Percentiles rank a stretch among this genome's conserved stretches.
Evolutionary conservation across 1,140 invertebrate species (phyloP).

Genomic region (Pachypeltis micranthus): DNA sequence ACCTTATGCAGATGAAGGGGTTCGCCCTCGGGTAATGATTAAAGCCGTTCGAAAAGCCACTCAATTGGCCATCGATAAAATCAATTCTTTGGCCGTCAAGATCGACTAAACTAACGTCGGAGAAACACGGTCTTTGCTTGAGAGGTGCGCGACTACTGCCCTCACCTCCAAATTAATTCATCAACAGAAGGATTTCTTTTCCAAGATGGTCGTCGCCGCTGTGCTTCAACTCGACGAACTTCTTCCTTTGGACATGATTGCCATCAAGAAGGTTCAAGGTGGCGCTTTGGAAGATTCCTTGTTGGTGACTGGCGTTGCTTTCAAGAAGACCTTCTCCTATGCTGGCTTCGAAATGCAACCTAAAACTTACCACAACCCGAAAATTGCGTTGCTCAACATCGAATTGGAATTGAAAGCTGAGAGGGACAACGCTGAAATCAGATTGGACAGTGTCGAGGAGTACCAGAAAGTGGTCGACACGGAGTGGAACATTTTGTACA

Average conservation of each 20-base stretch:
- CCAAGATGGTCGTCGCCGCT: slow-evolving; percentile 94
- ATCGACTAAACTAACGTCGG: slow-evolving; percentile 46
- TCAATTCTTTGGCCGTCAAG: slow-evolving; percentile 74
- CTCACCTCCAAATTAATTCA: slow-evolving; percentile 94
- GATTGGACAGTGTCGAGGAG: slow-evolving; percentile 86
- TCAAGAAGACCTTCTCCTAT: slow-evolving; percentile 99
- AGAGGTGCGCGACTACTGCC: slow-evolving; percentile 92
- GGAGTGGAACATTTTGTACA: slow-evolving; percentile 98
- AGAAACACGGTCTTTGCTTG: slow-evolving; percentile 62
- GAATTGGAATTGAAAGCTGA: slow-evolving; percentile 97
- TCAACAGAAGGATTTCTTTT: slow-evolving; percentile 91
- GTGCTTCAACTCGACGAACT: slow-evolving; percentile 87
- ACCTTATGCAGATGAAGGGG: slow-evolving; percentile 90
- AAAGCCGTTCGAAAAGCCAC: slow-evolving; percentile 72
- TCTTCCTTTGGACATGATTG: slow-evolving; percentile 96
- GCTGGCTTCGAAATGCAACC: slow-evolving; percentile 99
- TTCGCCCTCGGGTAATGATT: slow-evolving; percentile 89
- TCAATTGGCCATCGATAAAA: slow-evolving; percentile 67
- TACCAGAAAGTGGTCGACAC: slow-evolving; percentile 97
- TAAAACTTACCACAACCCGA: slow-evolving; percentile 81
- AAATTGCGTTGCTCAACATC: slow-evolving; percentile 95
- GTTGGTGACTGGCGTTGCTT: slow-evolving; percentile 88
- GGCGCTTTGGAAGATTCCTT: slow-evolving; percentile 88
- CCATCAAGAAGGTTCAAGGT: slow-evolving; percentile 96
- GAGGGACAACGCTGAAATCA: slow-evolving; percentile 93